Conservation (phyloP, 35 echinoderm and acorn worm genomes). For the Chiridota heheva region DNA sequence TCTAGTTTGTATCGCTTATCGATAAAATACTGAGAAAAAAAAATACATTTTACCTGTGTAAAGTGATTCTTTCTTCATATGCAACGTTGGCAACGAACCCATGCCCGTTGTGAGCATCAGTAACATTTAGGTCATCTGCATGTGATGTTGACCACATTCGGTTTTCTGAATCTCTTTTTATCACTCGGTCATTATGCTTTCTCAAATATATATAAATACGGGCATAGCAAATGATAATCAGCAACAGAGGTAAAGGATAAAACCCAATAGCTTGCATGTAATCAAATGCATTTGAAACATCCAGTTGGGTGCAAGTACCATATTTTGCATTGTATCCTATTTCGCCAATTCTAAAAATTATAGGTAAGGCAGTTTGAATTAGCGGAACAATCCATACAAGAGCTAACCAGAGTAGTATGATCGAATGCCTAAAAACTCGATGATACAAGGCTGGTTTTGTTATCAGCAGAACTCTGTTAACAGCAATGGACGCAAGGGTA, state of each 20-base stretch:
- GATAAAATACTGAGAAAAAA: too few species aligned
- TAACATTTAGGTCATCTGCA: too few species aligned
- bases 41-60: too few species aligned
- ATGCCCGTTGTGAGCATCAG: too few species aligned
- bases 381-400: slow-evolving; percentile 64
- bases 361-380: slow-evolving; percentile 49
- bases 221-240: slow-evolving; percentile 18
- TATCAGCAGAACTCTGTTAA: slow-evolving; percentile 68
- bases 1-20: too few species aligned
- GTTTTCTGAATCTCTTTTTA: slow-evolving; percentile 42
- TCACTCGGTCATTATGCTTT: slow-evolving; percentile 38
- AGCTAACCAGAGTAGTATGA: slow-evolving; percentile 47
- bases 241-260: background rate
- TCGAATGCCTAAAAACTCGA: slow-evolving; percentile 33
- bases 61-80: too few species aligned
- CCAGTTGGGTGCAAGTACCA: slow-evolving; percentile 55
- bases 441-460: slow-evolving; percentile 53
- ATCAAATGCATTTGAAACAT: slow-evolving; percentile 40
- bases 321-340: slow-evolving; percentile 74
- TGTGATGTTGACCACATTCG: too few species aligned
- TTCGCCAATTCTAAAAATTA: slow-evolving; percentile 43
- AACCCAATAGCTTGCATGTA: slow-evolving; percentile 25
- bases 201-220: slow-evolving; percentile 42
- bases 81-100: too few species aligned
- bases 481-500: slow-evolving; percentile 54